Percentiles rank a stretch among this genome's conserved stretches.
These are phyloP conservation scores for Harpagus bidentatus DNA, from an alignment of 2,113 vertebrate genomes.

Conservation along the genomic window DNA sequence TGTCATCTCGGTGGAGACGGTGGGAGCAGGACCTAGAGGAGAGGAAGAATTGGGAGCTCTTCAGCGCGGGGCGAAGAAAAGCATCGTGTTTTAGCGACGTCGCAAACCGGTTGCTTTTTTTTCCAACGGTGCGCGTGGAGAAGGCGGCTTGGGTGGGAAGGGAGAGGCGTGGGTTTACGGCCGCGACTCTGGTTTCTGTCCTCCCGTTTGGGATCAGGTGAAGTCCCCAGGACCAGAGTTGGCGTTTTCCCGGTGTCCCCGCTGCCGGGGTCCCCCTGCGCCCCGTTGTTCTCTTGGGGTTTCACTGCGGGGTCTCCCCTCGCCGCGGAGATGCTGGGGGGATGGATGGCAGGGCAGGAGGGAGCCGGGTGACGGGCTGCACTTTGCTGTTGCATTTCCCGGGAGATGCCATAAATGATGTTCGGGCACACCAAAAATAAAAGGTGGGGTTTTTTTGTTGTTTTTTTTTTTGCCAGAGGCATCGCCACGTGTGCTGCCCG, in stretches of 20 bases:
- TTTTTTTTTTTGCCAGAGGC: background rate
- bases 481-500: background rate
- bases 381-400: background rate
- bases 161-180: accelerated
- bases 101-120: background rate
- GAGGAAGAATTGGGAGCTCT: background rate
- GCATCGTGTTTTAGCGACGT: accelerated
- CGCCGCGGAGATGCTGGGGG: accelerated
- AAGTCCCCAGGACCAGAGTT: background rate
- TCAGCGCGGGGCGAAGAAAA: accelerated
- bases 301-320: background rate
- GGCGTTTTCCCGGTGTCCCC: accelerated
- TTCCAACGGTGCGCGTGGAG: accelerated
- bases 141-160: background rate
- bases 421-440: background rate
- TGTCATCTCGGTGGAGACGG: background rate
- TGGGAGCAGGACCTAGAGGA: background rate
- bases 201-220: background rate
- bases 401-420: accelerated
- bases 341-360: background rate
- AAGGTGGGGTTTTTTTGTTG: no score
- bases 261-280: accelerated
- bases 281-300: background rate
- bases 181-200: background rate
- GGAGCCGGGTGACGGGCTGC: background rate